Conservation (phyloP, 2,113 vertebrate genomes). For the Ophiodon elongatus region DNA sequence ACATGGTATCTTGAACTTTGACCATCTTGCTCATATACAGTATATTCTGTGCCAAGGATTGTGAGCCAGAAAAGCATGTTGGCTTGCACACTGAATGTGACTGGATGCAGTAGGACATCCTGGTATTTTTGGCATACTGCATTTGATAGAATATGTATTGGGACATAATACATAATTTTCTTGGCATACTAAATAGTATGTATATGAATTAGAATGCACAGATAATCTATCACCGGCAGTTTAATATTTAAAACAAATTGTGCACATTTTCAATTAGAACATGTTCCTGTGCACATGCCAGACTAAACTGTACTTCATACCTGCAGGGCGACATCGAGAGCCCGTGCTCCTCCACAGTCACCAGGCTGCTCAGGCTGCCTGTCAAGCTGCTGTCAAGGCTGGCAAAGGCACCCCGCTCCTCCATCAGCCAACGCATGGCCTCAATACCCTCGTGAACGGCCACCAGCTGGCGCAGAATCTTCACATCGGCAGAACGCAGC, state of each 20-base stretch:
- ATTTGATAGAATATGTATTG: neutral
- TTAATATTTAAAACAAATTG: neutral
- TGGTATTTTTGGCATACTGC: neutral
- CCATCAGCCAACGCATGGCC: conserved; percentile 90
- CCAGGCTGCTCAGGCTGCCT: conserved; percentile 91
- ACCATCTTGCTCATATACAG: neutral
- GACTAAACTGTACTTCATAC: conserved; percentile 35
- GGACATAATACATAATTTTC: neutral
- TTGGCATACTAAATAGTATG: neutral
- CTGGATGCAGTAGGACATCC: neutral
- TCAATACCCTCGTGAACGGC: conserved; percentile 92
- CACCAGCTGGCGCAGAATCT: conserved; percentile 91
- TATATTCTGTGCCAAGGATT: neutral
- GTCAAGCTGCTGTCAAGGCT: conserved; percentile 90
- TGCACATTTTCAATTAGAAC: neutral
- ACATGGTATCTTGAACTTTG: neutral
- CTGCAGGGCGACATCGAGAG: conserved; percentile 45
- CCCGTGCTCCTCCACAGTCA: conserved; percentile 62
- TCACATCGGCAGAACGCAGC: conserved; percentile 88
- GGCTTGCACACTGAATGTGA: too few relatives aligned
- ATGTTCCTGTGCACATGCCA: neutral
- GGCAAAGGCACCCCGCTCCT: conserved; percentile 84
- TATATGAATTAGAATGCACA: neutral
- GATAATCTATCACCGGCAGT: neutral
- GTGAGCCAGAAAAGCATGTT: neutral